phyloP scores from a whole-genome alignment of 2,113 vertebrate species.

The Ctenomys sociabilis region DNA sequence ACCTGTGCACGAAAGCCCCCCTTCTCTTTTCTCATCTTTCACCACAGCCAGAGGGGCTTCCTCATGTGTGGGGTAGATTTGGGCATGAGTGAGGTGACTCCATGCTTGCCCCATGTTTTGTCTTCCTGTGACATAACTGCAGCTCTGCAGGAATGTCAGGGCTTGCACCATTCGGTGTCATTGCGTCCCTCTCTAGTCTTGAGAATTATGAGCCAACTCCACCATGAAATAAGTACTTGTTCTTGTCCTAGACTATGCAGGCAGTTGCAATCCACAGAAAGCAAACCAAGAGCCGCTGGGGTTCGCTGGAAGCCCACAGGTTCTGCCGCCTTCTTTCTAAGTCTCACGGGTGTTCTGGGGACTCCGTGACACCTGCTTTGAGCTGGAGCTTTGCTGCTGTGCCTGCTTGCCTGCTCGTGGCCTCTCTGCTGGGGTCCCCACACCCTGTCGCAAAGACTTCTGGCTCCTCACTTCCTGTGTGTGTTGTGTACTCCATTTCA shows the following conservation, averaged over 20 bases:
- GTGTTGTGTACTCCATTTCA: not conserved
- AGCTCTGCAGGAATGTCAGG: not conserved
- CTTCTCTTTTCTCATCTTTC: not conserved
- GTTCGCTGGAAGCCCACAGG: not conserved
- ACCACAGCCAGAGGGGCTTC: not conserved
- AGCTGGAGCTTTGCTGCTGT: not conserved
- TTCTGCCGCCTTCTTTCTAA: not conserved
- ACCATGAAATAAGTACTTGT: not conserved
- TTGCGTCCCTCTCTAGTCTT: not conserved
- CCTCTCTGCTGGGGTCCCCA: not conserved
- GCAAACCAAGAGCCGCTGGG: not conserved
- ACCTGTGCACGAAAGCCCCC: not conserved
- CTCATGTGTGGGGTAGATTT: too few species aligned
- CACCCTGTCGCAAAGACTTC: not conserved
- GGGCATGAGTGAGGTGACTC: not conserved
- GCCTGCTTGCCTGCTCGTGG: accelerated
- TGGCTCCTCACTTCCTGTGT: not conserved
- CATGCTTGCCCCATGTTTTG: not conserved
- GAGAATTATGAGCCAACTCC: not conserved
- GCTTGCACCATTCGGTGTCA: too few species aligned
- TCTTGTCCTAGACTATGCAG: not conserved
- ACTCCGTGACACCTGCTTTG: not conserved
- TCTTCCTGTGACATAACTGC: not conserved
- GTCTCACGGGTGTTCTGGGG: not conserved
- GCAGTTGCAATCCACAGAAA: not conserved